Evolutionary conservation across 2,888 invertebrate genomes (phyloP).

Genomic region (Athetis lepigone): DNA sequence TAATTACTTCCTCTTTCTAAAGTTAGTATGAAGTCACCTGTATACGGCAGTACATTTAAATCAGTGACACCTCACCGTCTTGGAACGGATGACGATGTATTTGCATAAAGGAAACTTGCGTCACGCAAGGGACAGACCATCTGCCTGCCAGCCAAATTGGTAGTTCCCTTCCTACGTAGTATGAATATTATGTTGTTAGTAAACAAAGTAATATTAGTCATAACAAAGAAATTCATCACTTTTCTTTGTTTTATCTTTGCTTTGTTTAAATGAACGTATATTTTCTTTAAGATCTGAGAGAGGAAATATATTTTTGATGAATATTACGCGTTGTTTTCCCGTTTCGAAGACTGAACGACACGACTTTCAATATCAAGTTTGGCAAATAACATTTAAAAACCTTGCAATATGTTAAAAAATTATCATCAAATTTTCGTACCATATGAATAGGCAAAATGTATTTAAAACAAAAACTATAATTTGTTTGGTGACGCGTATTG

Average conservation of each 20-base stretch:
- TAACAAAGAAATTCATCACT: conserved; percentile 16
- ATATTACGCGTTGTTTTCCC: conserved; percentile 15
- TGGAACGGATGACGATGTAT: conserved; percentile 44
- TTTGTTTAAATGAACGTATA: conserved; percentile 12
- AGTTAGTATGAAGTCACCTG: conserved; percentile 1
- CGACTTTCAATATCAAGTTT: conserved; percentile 12
- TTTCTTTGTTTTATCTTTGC: conserved; percentile 26
- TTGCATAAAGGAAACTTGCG: conserved; percentile 55
- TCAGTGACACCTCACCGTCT: conserved; percentile 30
- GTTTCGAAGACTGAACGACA: conserved; percentile 22
- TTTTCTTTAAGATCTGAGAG: conserved; percentile 15
- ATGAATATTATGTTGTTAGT: conserved; percentile 40
- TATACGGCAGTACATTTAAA: conserved; percentile 42
- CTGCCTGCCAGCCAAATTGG: conserved; percentile 51
- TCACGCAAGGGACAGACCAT: conserved; percentile 47
- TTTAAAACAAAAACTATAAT: conserved; percentile 21
- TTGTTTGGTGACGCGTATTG: conserved; percentile 38
- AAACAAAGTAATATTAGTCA: conserved; percentile 33
- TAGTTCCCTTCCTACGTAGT: conserved; percentile 34
- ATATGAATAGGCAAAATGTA: conserved; percentile 34
- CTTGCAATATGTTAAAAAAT: conserved; percentile 13
- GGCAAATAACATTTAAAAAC: conserved; percentile 15
- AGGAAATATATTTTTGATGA: conserved; percentile 19
- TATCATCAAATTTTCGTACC: conserved; percentile 11
- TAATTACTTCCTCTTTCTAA: conserved; percentile 4